Base-by-base conservation (phyloP, 23 tunicate genomes). In the Aplidium turbinatum region DNA sequence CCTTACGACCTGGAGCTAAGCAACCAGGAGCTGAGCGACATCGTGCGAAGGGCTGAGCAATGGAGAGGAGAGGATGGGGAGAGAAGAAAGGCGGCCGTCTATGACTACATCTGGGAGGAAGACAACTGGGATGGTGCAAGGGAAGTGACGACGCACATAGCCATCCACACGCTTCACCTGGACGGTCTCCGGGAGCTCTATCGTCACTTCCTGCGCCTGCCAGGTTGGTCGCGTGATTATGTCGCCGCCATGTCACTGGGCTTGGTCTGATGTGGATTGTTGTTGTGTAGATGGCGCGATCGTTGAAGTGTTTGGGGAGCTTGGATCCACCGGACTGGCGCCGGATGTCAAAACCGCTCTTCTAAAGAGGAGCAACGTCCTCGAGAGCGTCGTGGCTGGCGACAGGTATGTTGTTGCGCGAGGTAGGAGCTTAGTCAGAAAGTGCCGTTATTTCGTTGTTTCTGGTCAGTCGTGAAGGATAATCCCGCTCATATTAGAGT, bases 11-110 rank as follows among this genome's bases (percentile, higher is more conserved):
- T 93, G 38, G 98, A 93, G 63, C 58, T 93, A 23, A 85, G 93
- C 77, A 86, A 75, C 38, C 87, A 93, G 79, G 93, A 93, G 58
- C 72, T 93, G 31, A 66, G 78, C 33, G 81, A 58, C 68, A 93
- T 93, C 66, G 82, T 81, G 63, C 76, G 72, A 39, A 93, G 86
- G 76, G 85, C 85, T 16, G 98, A 93, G 54, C 87, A 85, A 33
- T 93, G 98, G 98, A 81, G 98, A 56, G 98, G 98, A 24, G 79
- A 72, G 26, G 98, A 93, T 55, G 98, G 98, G 53, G 93, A 93
- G 48, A 47, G 93, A 35, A 51, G 98, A 48, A 93, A 93, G 65
- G 91, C 70, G 7, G 70, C 82, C 7, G 98, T 93, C 1, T 85
- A 93, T 58, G 98, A 93, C 55, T 93, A 85, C 47, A 93, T 93